A percentile compares a stretch with the other conserved stretches of the same genome.
These are phyloP conservation scores for Trinectes maculatus DNA, from an alignment of 2,113 vertebrate genomes.

Conservation along the genomic window DNA sequence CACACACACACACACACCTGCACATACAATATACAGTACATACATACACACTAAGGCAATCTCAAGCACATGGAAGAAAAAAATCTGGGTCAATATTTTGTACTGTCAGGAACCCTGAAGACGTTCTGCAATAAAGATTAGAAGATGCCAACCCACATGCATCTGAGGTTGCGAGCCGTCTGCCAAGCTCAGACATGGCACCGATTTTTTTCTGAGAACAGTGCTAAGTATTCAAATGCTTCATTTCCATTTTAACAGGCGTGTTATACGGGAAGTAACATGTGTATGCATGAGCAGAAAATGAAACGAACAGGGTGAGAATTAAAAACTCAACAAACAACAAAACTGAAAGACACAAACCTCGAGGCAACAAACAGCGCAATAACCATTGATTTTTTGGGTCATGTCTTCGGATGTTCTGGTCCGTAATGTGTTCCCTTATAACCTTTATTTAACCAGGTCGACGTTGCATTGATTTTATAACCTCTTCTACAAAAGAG, in stretches of 20 bases:
- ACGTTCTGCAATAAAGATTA: background rate
- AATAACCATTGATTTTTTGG: slow-evolving; percentile 16
- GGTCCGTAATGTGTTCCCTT: background rate
- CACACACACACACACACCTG: too few relatives aligned
- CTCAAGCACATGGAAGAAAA: background rate
- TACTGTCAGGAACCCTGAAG: background rate
- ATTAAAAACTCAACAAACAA: background rate
- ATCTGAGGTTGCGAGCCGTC: slow-evolving; percentile 20
- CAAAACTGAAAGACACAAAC: slow-evolving; percentile 7
- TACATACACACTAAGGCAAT: background rate
- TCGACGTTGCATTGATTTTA: too few relatives aligned
- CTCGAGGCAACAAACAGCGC: slow-evolving; percentile 1
- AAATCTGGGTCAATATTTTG: background rate
- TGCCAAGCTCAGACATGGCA: slow-evolving; percentile 22
- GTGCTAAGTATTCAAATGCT: slow-evolving; percentile 32
- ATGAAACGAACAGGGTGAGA: background rate
- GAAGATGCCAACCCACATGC: slow-evolving; percentile 4
- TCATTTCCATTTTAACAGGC: slow-evolving; percentile 66
- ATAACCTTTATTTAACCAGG: too few relatives aligned
- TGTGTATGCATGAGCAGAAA: slow-evolving; percentile 20
- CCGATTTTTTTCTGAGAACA: slow-evolving; percentile 34
- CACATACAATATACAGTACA: too few relatives aligned
- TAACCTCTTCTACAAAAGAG: too few relatives aligned
- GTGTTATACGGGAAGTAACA: slow-evolving; percentile 25
- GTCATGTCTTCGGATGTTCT: background rate